Evolutionary conservation across 1,140 invertebrate species (phyloP).

Genomic region (Hypothenemus hampei): DNA sequence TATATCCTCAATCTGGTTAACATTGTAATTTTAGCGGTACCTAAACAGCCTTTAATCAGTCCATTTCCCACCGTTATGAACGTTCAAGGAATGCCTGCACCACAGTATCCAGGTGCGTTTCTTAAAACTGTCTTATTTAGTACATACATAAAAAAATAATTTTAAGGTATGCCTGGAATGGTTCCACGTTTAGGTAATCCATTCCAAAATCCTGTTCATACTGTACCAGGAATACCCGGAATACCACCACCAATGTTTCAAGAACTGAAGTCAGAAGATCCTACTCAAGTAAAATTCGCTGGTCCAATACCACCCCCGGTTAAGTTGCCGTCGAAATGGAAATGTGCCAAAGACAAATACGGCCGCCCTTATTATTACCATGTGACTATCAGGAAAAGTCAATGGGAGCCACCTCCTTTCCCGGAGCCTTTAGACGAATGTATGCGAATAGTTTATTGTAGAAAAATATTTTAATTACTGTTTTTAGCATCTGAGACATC

Average conservation of each 20-base stretch:
- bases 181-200: not conserved
- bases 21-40: no score
- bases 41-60: conserved; percentile 10
- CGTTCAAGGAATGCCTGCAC: not conserved
- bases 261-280: conserved; percentile 19
- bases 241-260: conserved; percentile 10
- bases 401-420: conserved; percentile 77
- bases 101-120: conserved; percentile 19
- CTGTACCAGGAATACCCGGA: not conserved
- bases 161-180: conserved; percentile 6
- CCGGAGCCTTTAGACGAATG: conserved; percentile 40
- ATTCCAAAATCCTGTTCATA: not conserved
- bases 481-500: conserved; percentile 50
- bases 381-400: conserved; percentile 71
- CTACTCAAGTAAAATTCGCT: conserved; percentile 36
- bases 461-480: not conserved
- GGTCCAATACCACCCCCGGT: conserved; percentile 50
- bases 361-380: conserved; percentile 92
- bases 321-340: conserved; percentile 82
- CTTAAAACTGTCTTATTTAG: not conserved
- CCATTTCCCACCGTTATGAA: conserved; percentile 5
- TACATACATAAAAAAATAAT: no score
- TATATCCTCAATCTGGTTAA: no score
- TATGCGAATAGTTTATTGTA: conserved; percentile 28
- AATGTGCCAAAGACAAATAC: conserved; percentile 70